Evolutionary conservation across 1,140 invertebrate genomes (phyloP).

Genomic region (Lepidurus packardi): DNA sequence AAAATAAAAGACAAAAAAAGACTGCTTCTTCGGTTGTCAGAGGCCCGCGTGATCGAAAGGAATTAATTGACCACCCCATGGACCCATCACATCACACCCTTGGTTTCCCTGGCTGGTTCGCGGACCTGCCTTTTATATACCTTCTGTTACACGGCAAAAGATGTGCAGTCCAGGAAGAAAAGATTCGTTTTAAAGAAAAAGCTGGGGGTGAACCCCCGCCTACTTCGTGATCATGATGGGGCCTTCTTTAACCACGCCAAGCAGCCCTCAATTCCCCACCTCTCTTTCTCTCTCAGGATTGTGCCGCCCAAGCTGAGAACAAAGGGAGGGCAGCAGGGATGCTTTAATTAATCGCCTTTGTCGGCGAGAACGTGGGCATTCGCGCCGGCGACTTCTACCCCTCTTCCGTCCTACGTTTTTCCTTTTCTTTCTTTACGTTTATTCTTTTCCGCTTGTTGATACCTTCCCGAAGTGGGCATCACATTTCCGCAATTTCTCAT

Average conservation of each 20-base stretch:
- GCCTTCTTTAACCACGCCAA: background rate
- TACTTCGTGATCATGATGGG: constrained; percentile 15
- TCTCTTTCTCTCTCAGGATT: background rate
- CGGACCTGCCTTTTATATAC: background rate
- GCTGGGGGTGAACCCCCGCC: constrained; percentile 5
- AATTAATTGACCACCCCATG: constrained; percentile 14
- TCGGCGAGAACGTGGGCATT: constrained; percentile 20
- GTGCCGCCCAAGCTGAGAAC: constrained; percentile 16
- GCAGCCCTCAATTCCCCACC: constrained; percentile 12
- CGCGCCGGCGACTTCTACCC: background rate
- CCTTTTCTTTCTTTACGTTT: background rate
- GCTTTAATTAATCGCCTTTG: constrained; percentile 22
- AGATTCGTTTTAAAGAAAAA: background rate
- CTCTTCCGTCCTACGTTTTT: constrained; percentile 11
- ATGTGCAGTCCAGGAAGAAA: background rate
- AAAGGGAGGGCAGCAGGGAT: constrained; percentile 20
- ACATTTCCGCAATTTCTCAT: background rate
- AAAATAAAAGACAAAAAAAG: background rate
- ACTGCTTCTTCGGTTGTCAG: constrained; percentile 1
- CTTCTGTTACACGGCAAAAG: background rate
- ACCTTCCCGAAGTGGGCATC: background rate
- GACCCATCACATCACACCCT: constrained; percentile 17
- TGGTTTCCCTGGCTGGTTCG: background rate
- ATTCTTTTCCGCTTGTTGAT: background rate
- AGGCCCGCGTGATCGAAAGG: constrained; percentile 12